Evolutionary conservation across 2,797 vertebrate genomes (phyloP).

Genomic region (Limosa lapponica): DNA sequence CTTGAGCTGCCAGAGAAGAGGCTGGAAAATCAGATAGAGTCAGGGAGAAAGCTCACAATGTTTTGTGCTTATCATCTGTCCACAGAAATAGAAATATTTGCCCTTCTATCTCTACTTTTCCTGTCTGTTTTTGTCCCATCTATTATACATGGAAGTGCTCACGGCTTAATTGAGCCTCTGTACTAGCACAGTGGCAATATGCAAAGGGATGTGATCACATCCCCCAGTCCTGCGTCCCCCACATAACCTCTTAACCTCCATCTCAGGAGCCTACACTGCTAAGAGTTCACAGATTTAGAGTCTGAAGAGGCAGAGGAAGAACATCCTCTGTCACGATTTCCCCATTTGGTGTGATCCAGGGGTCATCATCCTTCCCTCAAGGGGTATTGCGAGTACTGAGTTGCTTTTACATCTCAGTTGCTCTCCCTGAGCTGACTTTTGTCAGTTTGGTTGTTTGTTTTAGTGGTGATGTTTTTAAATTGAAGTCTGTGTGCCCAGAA

Average conservation of each 20-base stretch:
- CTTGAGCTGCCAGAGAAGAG: not conserved
- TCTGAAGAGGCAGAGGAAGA: not conserved
- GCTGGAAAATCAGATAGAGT: conserved; percentile 10
- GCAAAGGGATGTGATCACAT: not conserved
- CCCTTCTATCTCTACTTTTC: conserved; percentile 5
- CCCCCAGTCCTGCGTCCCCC: not conserved
- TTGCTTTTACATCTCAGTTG: conserved; percentile 46
- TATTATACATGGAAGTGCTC: not conserved
- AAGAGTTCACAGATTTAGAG: not conserved
- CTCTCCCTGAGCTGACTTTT: conserved; percentile 24
- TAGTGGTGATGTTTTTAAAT: conserved; percentile 54
- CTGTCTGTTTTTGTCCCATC: not conserved
- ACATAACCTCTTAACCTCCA: not conserved
- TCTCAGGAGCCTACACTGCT: not conserved
- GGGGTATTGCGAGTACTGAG: not conserved
- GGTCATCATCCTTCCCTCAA: not conserved
- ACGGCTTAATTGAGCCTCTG: not conserved
- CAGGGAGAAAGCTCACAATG: not conserved
- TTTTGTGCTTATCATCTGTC: conserved; percentile 6
- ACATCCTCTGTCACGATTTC: not conserved
- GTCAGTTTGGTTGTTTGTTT: conserved; percentile 61
- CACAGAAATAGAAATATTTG: conserved; percentile 40
- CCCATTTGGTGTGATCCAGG: not conserved
- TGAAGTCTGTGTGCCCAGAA: conserved; percentile 44
- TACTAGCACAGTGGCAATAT: not conserved